These are phyloP conservation scores for Triplophysa dalaica DNA, from an alignment of 2,113 vertebrate genomes.

Conservation along the genomic window DNA sequence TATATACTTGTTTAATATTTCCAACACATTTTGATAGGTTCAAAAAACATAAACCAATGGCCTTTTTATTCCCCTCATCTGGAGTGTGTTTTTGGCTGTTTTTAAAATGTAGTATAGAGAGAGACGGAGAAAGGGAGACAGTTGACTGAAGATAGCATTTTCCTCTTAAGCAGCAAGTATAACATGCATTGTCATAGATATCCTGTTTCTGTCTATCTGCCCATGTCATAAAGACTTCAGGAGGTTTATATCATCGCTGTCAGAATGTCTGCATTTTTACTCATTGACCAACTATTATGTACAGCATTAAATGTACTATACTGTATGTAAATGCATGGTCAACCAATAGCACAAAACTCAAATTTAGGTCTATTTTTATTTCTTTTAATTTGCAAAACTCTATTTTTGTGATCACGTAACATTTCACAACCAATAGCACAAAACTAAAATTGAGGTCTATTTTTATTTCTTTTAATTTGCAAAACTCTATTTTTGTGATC, in stretches of 20 bases:
- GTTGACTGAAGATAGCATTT: conserved; percentile 1
- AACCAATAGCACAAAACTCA: conserved; percentile 9
- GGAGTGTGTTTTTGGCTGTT: not conserved
- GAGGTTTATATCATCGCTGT: conserved; percentile 5
- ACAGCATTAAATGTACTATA: not conserved
- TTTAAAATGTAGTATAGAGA: not conserved
- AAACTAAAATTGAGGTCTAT: not conserved
- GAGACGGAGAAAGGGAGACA: not conserved
- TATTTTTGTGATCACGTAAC: not conserved
- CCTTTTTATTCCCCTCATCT: not conserved
- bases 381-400: not conserved
- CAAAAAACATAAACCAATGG: not conserved
- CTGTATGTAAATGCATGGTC: conserved; percentile 34
- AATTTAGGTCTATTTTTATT: not conserved
- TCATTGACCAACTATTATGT: not conserved
- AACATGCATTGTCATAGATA: conserved; percentile 40
- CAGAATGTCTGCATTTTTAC: not conserved
- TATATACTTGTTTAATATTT: not conserved
- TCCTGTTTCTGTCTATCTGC: conserved; percentile 44
- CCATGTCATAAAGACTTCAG: conserved; percentile 15
- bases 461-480: not conserved
- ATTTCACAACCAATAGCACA: conserved; percentile 12
- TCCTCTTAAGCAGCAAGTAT: conserved; percentile 20
- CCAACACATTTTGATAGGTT: no score
- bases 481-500: not conserved